phyloP scores from a whole-genome alignment of 2,113 vertebrate species.

The Siniperca chuatsi region DNA sequence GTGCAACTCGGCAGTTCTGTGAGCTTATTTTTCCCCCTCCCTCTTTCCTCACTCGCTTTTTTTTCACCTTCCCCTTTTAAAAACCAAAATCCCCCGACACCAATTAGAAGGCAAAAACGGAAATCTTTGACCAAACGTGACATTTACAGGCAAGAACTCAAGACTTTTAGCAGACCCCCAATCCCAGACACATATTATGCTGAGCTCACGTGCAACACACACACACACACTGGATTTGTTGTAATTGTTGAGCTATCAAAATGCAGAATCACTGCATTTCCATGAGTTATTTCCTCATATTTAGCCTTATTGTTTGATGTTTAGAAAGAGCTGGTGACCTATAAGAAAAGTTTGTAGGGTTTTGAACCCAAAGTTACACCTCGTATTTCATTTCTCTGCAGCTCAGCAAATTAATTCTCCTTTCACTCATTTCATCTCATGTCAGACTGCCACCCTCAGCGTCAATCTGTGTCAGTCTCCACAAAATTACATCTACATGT shows the following conservation, averaged over 20 bases:
- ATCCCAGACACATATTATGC: slow-evolving; percentile 41
- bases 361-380: slow-evolving; percentile 19
- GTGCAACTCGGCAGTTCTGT: slow-evolving; percentile 71
- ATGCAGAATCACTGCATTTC: neutral
- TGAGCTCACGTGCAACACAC: slow-evolving; percentile 31
- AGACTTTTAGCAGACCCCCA: slow-evolving; percentile 64
- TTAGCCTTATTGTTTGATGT: slow-evolving; percentile 16
- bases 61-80: slow-evolving; percentile 63
- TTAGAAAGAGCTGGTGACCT: neutral
- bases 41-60: slow-evolving; percentile 44
- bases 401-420: slow-evolving; percentile 41
- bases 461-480: slow-evolving; percentile 67
- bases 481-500: slow-evolving; percentile 80
- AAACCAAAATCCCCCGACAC: slow-evolving; percentile 79
- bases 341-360: neutral
- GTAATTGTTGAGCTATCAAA: slow-evolving; percentile 15
- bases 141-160: slow-evolving; percentile 81
- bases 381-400: slow-evolving; percentile 21
- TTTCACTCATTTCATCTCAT: slow-evolving; percentile 51
- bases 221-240: slow-evolving; percentile 16
- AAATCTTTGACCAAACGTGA: slow-evolving; percentile 84
- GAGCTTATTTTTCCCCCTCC: slow-evolving; percentile 36
- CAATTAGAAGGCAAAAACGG: slow-evolving; percentile 84
- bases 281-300: neutral
- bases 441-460: slow-evolving; percentile 73